phyloP scores from a whole-genome alignment of 2,113 vertebrate genomes.

The Phrynosoma platyrhinos region DNA sequence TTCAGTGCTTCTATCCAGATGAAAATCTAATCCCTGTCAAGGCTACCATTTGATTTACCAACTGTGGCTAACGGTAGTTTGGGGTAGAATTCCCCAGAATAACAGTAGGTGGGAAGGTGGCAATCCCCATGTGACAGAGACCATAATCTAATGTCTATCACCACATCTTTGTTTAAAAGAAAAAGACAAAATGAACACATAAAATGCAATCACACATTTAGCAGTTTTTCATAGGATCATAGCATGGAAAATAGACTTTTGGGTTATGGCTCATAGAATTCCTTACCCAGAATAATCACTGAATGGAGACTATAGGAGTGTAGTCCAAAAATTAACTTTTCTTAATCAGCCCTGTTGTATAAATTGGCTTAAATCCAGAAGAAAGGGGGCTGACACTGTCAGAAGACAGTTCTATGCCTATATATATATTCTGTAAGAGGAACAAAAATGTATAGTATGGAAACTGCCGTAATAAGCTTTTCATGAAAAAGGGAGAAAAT shows the following conservation, averaged over 20 bases:
- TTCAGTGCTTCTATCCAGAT: not conserved
- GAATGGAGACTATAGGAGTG: too few species aligned
- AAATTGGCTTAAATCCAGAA: not conserved
- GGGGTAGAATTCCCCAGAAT: not conserved
- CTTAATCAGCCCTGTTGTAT: not conserved
- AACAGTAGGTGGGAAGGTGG: not conserved
- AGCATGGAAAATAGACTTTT: too few species aligned
- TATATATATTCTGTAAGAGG: not conserved
- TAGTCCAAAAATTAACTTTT: too few species aligned
- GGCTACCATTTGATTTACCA: not conserved
- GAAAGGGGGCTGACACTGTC: not conserved
- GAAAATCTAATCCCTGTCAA: not conserved
- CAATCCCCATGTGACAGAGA: not conserved
- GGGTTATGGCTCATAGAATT: too few species aligned
- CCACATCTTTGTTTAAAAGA: not conserved
- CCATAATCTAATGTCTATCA: not conserved
- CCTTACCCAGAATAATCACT: too few species aligned
- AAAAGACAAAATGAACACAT: not conserved
- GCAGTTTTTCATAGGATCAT: not conserved
- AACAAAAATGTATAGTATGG: not conserved
- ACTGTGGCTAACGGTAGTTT: not conserved
- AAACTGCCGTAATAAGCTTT: not conserved
- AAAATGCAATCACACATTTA: not conserved
- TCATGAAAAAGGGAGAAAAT: too few species aligned
- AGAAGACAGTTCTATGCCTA: not conserved